Percentiles rank a stretch among this genome's conserved stretches.
These are phyloP conservation scores for Drosophila pseudotalamancana DNA, from an alignment of 2,888 invertebrate species.

Conservation along the genomic window DNA sequence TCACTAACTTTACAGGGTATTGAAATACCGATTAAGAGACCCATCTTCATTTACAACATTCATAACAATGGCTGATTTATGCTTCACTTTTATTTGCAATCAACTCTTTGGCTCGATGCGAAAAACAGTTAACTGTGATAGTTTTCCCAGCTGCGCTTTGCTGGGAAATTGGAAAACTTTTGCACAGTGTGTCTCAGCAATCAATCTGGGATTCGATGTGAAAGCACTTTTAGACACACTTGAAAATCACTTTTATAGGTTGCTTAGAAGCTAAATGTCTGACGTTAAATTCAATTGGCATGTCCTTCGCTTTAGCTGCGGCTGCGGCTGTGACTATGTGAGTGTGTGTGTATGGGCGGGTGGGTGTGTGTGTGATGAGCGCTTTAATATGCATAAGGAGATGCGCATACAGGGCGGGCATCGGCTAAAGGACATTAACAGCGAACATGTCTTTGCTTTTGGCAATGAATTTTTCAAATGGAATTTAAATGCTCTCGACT, in stretches of 20 bases:
- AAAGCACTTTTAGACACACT: slow-evolving; percentile 13
- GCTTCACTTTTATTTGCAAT: not conserved
- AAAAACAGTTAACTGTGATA: slow-evolving; percentile 18
- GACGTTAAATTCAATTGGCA: slow-evolving; percentile 25
- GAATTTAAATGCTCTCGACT: slow-evolving; percentile 72
- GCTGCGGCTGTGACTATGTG: not conserved
- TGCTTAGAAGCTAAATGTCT: slow-evolving; percentile 24
- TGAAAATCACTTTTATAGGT: slow-evolving; percentile 29
- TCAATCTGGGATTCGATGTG: slow-evolving; percentile 27
- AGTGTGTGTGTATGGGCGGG: not conserved
- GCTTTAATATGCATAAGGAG: slow-evolving; percentile 50
- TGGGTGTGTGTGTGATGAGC: slow-evolving; percentile 32
- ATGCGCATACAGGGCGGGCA: slow-evolving; percentile 19
- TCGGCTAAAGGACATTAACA: slow-evolving; percentile 25
- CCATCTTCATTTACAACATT: not conserved
- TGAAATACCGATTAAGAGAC: not conserved
- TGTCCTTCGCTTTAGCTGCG: not conserved
- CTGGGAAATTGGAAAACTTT: slow-evolving; percentile 52
- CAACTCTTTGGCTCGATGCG: slow-evolving; percentile 25
- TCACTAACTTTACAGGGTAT: not conserved
- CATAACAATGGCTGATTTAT: slow-evolving; percentile 22
- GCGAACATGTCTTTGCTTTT: slow-evolving; percentile 64
- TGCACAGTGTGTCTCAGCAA: slow-evolving; percentile 32
- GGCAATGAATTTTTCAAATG: slow-evolving; percentile 66
- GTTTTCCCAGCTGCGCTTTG: slow-evolving; percentile 25